phyloP scores from a whole-genome alignment of 2,888 invertebrate species.

The Ptilodon capucinus region DNA sequence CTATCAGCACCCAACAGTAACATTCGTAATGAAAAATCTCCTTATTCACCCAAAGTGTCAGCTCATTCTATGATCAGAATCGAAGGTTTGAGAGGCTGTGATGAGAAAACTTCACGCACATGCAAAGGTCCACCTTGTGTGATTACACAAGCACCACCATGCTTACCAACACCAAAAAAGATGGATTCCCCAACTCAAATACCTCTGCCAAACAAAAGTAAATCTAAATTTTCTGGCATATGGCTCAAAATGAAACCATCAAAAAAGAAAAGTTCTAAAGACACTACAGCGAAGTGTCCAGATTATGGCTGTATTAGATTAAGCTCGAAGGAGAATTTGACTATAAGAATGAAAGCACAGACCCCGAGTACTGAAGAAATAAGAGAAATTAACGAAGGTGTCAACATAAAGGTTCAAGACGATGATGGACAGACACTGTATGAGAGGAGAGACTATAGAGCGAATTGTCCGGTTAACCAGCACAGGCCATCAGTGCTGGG shows the following conservation, averaged over 20 bases:
- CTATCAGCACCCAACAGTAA: background rate
- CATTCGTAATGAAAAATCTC: background rate
- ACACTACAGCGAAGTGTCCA: slow-evolving; percentile 18
- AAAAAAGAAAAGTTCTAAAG: slow-evolving; percentile 30
- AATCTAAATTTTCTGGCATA: slow-evolving; percentile 36
- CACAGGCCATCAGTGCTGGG: slow-evolving; percentile 33
- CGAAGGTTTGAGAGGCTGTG: background rate
- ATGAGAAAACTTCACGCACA: background rate
- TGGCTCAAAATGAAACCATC: slow-evolving; percentile 45
- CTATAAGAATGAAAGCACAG: slow-evolving; percentile 42
- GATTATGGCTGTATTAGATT: slow-evolving; percentile 29
- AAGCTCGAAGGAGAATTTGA: slow-evolving; percentile 47
- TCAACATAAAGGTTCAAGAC: slow-evolving; percentile 56
- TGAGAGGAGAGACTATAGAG: slow-evolving; percentile 55
- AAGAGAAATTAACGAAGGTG: slow-evolving; percentile 48
- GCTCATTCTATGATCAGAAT: background rate
- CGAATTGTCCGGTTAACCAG: background rate
- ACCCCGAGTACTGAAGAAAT: slow-evolving; percentile 53
- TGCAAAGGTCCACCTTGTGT: background rate
- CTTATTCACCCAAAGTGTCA: background rate
- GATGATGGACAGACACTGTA: slow-evolving; percentile 56
- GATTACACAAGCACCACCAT: background rate
- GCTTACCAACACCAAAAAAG: slow-evolving; percentile 9
- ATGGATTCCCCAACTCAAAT: slow-evolving; percentile 1
- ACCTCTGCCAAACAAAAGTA: slow-evolving; percentile 8